Conservation (phyloP, 2,797 vertebrate species). For the Gallirallus australis region DNA sequence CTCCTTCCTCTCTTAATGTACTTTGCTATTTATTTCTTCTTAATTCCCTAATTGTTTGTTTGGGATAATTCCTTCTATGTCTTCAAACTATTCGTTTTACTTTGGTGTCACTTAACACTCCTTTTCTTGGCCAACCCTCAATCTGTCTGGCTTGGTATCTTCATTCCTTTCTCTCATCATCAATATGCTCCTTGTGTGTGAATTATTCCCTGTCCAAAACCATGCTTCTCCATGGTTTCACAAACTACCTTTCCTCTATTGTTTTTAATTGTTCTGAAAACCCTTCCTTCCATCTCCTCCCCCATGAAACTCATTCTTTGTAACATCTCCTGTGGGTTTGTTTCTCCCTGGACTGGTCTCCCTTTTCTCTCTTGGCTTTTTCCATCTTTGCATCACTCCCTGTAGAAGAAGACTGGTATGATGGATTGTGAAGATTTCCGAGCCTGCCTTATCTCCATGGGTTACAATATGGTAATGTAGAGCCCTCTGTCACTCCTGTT, state of each 20-base stretch:
- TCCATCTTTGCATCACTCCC: constrained; percentile 75
- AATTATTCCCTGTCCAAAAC: constrained; percentile 28
- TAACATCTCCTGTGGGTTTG: constrained; percentile 50
- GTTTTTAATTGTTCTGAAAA: constrained; percentile 9
- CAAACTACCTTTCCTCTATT: constrained; percentile 19
- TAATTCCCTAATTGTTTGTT: constrained; percentile 5
- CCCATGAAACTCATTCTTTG: constrained; percentile 5
- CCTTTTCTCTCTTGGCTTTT: constrained; percentile 57
- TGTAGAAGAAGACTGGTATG: constrained; percentile 99
- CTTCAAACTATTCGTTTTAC: constrained; percentile 12
- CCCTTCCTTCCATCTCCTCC: background rate
- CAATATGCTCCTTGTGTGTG: background rate
- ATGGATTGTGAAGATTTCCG: constrained; percentile 99
- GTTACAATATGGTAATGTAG: constrained; percentile 98
- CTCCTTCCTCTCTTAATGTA: background rate
- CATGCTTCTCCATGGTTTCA: constrained; percentile 26
- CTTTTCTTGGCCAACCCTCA: constrained; percentile 44
- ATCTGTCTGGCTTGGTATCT: background rate
- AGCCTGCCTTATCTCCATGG: constrained; percentile 99
- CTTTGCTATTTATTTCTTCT: constrained; percentile 5
- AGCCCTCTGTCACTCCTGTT: constrained; percentile 66
- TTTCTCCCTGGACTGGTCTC: constrained; percentile 66
- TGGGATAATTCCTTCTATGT: constrained; percentile 27
- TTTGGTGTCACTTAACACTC: constrained; percentile 6
- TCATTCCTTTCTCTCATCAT: background rate